These are phyloP conservation scores for Zelleria hepariella DNA, from an alignment of 2,888 invertebrate genomes.

Conservation along the genomic window DNA sequence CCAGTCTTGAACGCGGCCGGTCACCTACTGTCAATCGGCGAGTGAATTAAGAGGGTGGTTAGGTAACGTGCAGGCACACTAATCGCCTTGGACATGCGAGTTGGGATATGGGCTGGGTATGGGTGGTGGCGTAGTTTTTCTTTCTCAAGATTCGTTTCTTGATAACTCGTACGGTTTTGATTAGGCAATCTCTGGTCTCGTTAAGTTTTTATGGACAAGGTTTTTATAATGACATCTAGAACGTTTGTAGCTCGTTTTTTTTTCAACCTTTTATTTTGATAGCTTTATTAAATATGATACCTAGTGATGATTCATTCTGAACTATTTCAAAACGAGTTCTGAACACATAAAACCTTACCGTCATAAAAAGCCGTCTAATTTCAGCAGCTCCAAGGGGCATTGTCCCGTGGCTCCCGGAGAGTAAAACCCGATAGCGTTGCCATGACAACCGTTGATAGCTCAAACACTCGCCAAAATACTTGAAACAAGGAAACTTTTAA, in stretches of 20 bases:
- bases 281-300: background rate
- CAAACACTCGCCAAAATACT: background rate
- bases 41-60: slow-evolving; percentile 6
- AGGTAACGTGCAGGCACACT: slow-evolving; percentile 1
- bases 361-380: background rate
- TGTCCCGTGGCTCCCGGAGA: background rate
- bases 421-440: background rate
- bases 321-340: background rate
- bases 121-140: background rate
- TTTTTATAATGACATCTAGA: too few relatives aligned
- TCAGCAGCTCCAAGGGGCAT: background rate
- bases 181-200: background rate
- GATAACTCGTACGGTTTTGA: background rate
- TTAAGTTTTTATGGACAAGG: background rate
- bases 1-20: slow-evolving; percentile 48
- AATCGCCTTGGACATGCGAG: slow-evolving; percentile 6
- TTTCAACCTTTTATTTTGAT: background rate
- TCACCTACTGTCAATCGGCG: slow-evolving; percentile 46
- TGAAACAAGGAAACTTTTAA: background rate
- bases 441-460: background rate
- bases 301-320: background rate
- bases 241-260: too few relatives aligned
- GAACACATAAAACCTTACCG: background rate
- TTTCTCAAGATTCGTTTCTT: background rate
- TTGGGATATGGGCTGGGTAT: background rate